Evolutionary conservation across 2,888 invertebrate species (phyloP), one percentile per base, ranked within the genome.

Genomic region (Stegana nigrithorax): DNA sequence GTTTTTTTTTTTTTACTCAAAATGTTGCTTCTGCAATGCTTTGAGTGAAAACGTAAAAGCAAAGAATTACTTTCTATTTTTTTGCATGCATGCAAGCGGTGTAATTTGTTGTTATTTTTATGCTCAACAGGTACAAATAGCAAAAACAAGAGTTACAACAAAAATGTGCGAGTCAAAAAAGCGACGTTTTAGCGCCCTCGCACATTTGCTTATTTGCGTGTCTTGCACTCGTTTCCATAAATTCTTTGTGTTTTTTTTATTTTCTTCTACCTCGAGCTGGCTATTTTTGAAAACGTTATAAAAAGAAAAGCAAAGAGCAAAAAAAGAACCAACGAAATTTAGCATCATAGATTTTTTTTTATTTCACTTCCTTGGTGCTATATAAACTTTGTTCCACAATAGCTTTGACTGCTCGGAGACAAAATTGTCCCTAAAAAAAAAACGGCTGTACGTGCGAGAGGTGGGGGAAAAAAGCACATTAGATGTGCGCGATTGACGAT

Each of bases 81-180:
- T 32, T 53, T 50, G 17, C 32, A n/a, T n/a, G n/a, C n/a, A n/a
- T 21, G 7, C 32, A 10, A 14, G n/a, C 14, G n/a, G n/a, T 68
- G 59, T 47, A 47, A 19, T 45, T 68, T 71, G 57, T 68, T 73
- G 67, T 63, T 36, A 70, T 67, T 71, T 73, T 66, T 67, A 65
- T 63, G 74, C 73, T 75, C 75, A 75, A 75, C 75, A 75, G 75
- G 75, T 75, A 75, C 66, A 69, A 69, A 62, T 50, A 47, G 57
- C 64, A 66, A 64, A 14, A 59, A 59, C 10, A 55, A 21, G 6
- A 32, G n/a, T n/a, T 12, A 32, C 19, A 32, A 32, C 21, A 53
- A 19, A 55, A 21, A 10, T 47, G 47, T 23, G 47, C n/a, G n/a
- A n/a, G n/a, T n/a, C n/a, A n/a, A n/a, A 39, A 39, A 39, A 39